Conservation (phyloP, 2,113 vertebrate species). For the Ceuthmochares aereus region DNA sequence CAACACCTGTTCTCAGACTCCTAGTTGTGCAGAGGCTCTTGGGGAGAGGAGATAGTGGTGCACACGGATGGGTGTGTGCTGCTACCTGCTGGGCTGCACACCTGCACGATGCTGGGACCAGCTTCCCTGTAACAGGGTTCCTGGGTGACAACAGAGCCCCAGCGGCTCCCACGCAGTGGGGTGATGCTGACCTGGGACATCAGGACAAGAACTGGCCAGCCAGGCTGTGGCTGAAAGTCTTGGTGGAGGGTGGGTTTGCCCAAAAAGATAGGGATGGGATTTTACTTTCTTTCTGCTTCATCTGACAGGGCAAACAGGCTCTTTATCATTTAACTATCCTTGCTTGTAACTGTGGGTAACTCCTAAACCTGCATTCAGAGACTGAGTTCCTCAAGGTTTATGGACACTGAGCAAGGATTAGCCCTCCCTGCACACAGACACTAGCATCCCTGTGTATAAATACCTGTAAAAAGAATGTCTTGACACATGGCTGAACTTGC, state of each 20-base stretch:
- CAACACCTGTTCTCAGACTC: background rate
- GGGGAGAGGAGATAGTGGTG: background rate
- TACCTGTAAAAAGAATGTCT: background rate
- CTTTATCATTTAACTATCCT: background rate
- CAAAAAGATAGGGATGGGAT: background rate
- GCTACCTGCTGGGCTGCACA: background rate
- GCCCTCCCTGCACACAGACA: background rate
- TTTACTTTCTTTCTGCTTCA: background rate
- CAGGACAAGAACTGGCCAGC: background rate
- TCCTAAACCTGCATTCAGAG: no score
- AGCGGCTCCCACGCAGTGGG: rapidly evolving
- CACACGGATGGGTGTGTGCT: rapidly evolving
- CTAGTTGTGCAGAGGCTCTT: background rate
- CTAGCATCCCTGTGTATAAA: background rate
- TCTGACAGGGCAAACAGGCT: background rate
- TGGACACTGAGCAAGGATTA: background rate
- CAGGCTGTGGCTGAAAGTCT: background rate
- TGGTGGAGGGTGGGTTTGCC: background rate
- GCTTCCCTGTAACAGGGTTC: rapidly evolving
- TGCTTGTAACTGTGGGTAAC: background rate
- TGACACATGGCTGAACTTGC: rapidly evolving
- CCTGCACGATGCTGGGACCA: rapidly evolving
- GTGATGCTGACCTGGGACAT: background rate
- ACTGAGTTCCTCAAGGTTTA: background rate
- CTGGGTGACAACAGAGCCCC: background rate